Percentiles rank a stretch among this genome's conserved stretches.
phyloP scores from a whole-genome alignment of 92 coral and sea anemone genomes.

The Pocillopora grandis region DNA sequence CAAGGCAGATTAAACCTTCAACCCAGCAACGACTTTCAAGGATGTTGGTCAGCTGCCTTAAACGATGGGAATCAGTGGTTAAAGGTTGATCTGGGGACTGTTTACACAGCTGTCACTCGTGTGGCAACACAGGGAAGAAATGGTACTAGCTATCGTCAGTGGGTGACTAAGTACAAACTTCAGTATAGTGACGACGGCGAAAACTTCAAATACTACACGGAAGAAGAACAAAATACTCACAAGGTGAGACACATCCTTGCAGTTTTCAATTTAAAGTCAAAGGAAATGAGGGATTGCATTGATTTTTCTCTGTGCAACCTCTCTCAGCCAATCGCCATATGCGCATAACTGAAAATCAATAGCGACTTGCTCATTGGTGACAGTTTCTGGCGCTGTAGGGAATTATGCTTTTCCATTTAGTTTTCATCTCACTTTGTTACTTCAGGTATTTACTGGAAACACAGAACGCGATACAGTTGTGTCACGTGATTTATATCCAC shows the following conservation, averaged over 20 bases:
- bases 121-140: constrained; percentile 10
- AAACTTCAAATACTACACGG: background rate
- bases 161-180: constrained; percentile 3
- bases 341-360: no score
- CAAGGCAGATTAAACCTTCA: background rate
- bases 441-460: no score
- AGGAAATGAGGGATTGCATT: no score
- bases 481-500: no score
- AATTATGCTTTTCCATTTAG: no score
- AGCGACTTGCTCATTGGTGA: no score
- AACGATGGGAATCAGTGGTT: background rate
- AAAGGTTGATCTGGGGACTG: background rate
- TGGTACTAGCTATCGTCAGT: background rate
- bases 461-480: no score
- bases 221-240: background rate
- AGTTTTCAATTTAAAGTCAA: no score
- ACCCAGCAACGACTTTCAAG: background rate
- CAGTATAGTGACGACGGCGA: background rate
- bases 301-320: no score
- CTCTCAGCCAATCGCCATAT: no score
- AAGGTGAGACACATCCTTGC: background rate
- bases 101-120: background rate
- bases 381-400: no score
- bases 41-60: background rate
- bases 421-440: no score